Evolutionary conservation across 1,140 invertebrate species (phyloP).

Genomic region (Drosophila seguyi): DNA sequence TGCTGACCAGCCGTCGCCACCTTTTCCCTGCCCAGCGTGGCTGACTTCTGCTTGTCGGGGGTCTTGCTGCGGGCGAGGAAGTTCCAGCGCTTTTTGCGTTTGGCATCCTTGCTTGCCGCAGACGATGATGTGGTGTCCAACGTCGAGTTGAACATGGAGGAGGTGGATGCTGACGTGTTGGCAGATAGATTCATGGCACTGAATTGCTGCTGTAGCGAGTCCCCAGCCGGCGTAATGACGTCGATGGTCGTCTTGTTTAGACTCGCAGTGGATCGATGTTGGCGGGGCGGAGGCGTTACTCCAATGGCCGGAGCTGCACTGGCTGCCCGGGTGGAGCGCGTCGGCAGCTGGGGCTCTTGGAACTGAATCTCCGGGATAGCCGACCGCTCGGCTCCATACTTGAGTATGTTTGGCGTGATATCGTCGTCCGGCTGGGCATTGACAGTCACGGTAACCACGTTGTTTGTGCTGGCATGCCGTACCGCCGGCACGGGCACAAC

Average conservation of each 20-base stretch:
- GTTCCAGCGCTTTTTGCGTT: conserved; percentile 88
- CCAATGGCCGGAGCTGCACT: conserved; percentile 77
- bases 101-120: conserved; percentile 86
- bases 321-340: conserved; percentile 59
- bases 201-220: conserved; percentile 73
- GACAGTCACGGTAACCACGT: conserved; percentile 54
- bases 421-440: conserved; percentile 67
- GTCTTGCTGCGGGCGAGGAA: conserved; percentile 87
- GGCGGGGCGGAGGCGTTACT: conserved; percentile 67
- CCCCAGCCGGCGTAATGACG: conserved; percentile 54
- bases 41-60: conserved; percentile 87
- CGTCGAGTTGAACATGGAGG: conserved; percentile 69
- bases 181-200: conserved; percentile 82
- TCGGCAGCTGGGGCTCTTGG: conserved; percentile 70
- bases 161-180: conserved; percentile 68
- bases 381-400: conserved; percentile 62
- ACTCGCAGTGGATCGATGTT: conserved; percentile 67
- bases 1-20: conserved; percentile 59
- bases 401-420: conserved; percentile 58
- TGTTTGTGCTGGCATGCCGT: conserved; percentile 47
- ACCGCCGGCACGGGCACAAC: conserved; percentile 77
- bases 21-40: conserved; percentile 88
- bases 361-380: conserved; percentile 71
- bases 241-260: conserved; percentile 58
- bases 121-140: conserved; percentile 67